Percentiles rank a stretch among this genome's conserved stretches.
Evolutionary conservation across 2,113 vertebrate species (phyloP).

Genomic region (Pongo pygmaeus): DNA sequence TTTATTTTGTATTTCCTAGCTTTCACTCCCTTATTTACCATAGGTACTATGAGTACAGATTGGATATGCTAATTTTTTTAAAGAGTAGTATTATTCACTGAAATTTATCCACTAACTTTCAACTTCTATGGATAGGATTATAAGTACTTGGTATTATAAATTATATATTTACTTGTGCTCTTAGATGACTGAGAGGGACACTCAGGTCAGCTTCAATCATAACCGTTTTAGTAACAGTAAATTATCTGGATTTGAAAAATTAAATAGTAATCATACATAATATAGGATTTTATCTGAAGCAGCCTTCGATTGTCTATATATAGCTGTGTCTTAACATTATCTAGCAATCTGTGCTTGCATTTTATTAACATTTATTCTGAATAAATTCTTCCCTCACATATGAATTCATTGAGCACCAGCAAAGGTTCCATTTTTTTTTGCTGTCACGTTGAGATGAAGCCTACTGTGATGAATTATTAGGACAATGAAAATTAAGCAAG

Average conservation of each 20-base stretch:
- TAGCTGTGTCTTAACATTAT: slow-evolving; percentile 55
- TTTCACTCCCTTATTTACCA: neutral
- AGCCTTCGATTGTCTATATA: slow-evolving; percentile 26
- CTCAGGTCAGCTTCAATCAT: neutral
- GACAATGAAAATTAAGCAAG: slow-evolving; percentile 81
- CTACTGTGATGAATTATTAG: slow-evolving; percentile 70
- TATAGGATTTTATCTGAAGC: slow-evolving; percentile 14
- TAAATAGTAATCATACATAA: slow-evolving; percentile 45
- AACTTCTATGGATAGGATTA: neutral
- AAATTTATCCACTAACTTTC: slow-evolving; percentile 37
- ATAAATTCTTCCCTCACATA: slow-evolving; percentile 20
- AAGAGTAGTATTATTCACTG: neutral
- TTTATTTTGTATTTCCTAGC: neutral
- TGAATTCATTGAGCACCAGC: neutral
- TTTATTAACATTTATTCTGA: slow-evolving; percentile 56
- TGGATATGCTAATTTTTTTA: neutral
- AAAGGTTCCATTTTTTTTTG: slow-evolving; percentile 46
- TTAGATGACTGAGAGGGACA: neutral
- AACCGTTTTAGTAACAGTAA: neutral
- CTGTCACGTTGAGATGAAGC: slow-evolving; percentile 31
- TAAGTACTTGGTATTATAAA: slow-evolving; percentile 23
- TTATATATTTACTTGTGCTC: neutral
- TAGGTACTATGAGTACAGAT: neutral
- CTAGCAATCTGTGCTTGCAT: slow-evolving; percentile 15
- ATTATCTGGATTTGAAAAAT: slow-evolving; percentile 9